Conservation (phyloP, 2,797 vertebrate species). For the Picus viridis region DNA sequence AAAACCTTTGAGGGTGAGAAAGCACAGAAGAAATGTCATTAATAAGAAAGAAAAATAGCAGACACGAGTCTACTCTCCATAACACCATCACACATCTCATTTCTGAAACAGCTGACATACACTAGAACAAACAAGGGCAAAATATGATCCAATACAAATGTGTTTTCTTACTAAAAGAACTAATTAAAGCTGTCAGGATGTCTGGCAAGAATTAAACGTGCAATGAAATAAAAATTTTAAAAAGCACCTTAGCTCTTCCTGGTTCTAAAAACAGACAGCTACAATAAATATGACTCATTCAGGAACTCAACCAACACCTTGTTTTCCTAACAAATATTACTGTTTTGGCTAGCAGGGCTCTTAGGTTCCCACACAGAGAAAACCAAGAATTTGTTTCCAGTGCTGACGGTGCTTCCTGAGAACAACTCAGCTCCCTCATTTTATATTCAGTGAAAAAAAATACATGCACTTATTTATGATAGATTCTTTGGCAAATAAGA, state of each 20-base stretch:
- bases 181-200: neutral
- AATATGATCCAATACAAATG: neutral
- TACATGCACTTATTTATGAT: neutral
- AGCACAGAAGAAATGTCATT: constrained; percentile 23
- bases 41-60: neutral
- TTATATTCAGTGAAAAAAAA: constrained; percentile 8
- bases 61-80: neutral
- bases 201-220: neutral
- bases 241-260: neutral
- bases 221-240: neutral
- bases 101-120: neutral
- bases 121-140: neutral
- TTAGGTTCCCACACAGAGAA: neutral
- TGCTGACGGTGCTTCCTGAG: neutral
- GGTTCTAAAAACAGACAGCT: constrained; percentile 23
- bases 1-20: constrained; percentile 87
- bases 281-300: neutral
- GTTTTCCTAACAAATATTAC: constrained; percentile 7
- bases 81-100: neutral
- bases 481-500: neutral
- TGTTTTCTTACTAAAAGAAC: neutral
- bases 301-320: neutral
- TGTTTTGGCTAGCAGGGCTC: neutral
- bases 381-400: neutral
- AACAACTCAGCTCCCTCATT: neutral